Percentiles rank a stretch among this genome's conserved stretches.
phyloP scores from a whole-genome alignment of 2,888 invertebrate genomes.

The Harpalus rubripes region DNA sequence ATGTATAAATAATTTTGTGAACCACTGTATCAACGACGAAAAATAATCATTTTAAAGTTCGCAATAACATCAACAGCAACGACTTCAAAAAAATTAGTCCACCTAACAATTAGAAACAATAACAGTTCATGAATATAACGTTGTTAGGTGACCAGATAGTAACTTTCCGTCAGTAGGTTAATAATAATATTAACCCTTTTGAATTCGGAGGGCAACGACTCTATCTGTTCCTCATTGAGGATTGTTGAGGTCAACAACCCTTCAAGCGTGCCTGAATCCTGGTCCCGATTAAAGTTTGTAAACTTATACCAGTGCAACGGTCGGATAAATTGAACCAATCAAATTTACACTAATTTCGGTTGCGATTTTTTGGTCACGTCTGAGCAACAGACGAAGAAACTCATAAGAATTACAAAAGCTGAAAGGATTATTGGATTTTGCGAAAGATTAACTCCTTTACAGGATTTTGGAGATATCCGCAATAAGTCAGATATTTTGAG shows the following conservation, averaged over 20 bases:
- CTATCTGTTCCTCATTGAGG: slow-evolving; percentile 56
- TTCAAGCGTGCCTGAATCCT: slow-evolving; percentile 9
- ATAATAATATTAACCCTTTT: slow-evolving; percentile 56
- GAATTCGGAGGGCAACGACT: slow-evolving; percentile 44
- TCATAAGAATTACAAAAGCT: neutral
- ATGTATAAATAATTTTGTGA: too few species aligned
- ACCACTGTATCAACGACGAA: neutral
- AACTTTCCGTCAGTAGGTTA: slow-evolving; percentile 22
- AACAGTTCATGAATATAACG: too few species aligned
- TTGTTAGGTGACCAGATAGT: too few species aligned
- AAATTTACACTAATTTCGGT: slow-evolving; percentile 53
- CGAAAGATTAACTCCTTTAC: too few species aligned
- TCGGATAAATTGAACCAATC: slow-evolving; percentile 46
- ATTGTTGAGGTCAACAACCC: slow-evolving; percentile 33
- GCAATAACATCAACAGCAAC: too few species aligned
- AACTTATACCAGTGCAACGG: neutral
- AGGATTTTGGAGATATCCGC: too few species aligned
- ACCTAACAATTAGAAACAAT: too few species aligned
- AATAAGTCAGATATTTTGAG: too few species aligned
- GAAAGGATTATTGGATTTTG: too few species aligned
- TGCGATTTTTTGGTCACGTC: slow-evolving; percentile 14
- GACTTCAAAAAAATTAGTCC: too few species aligned
- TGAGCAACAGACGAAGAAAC: neutral
- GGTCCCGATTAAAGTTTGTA: neutral
- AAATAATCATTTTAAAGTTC: too few species aligned